These are phyloP conservation scores for Oryzias woworae DNA, from an alignment of 2,113 vertebrate species.

Conservation along the genomic window DNA sequence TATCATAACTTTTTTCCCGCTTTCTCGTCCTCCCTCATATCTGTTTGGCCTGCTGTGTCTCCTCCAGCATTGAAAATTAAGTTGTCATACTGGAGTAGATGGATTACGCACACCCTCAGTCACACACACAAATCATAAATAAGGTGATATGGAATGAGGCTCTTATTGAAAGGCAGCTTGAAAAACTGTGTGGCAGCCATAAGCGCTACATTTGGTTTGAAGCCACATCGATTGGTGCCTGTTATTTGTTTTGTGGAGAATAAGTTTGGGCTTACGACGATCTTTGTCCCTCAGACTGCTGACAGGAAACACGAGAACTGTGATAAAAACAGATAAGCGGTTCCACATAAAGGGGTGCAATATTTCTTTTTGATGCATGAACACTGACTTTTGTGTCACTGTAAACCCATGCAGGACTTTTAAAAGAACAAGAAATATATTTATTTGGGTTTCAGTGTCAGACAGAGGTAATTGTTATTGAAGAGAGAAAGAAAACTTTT, in stretches of 20 bases:
- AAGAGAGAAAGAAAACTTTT: slow-evolving; percentile 70
- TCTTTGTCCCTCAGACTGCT: slow-evolving; percentile 41
- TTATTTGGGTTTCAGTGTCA: slow-evolving; percentile 53
- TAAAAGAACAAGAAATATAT: slow-evolving; percentile 38
- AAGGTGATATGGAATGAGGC: slow-evolving; percentile 63
- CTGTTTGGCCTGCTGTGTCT: slow-evolving; percentile 83
- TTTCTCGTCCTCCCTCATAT: slow-evolving; percentile 32
- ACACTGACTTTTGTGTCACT: slow-evolving; percentile 26
- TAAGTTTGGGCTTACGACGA: slow-evolving; percentile 36
- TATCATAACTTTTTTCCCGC: slow-evolving; percentile 60
- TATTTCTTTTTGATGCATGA: slow-evolving; percentile 45
- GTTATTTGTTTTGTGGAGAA: slow-evolving; percentile 55
- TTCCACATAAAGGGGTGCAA: slow-evolving; percentile 18
- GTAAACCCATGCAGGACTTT: slow-evolving; percentile 43
- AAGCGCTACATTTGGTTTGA: slow-evolving; percentile 46
- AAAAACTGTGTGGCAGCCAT: slow-evolving; percentile 42
- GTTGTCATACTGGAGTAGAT: slow-evolving; percentile 88
- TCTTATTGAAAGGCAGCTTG: slow-evolving; percentile 57
- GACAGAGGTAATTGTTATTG: slow-evolving; percentile 57
- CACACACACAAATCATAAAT: slow-evolving; percentile 51
- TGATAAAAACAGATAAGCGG: slow-evolving; percentile 50
- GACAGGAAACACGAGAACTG: slow-evolving; percentile 50
- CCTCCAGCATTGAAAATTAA: slow-evolving; percentile 79
- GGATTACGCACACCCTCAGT: slow-evolving; percentile 47
- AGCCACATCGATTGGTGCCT: slow-evolving; percentile 77